These are phyloP conservation scores for Zalophus californianus DNA, from an alignment of 2,797 vertebrate genomes.

Conservation along the genomic window DNA sequence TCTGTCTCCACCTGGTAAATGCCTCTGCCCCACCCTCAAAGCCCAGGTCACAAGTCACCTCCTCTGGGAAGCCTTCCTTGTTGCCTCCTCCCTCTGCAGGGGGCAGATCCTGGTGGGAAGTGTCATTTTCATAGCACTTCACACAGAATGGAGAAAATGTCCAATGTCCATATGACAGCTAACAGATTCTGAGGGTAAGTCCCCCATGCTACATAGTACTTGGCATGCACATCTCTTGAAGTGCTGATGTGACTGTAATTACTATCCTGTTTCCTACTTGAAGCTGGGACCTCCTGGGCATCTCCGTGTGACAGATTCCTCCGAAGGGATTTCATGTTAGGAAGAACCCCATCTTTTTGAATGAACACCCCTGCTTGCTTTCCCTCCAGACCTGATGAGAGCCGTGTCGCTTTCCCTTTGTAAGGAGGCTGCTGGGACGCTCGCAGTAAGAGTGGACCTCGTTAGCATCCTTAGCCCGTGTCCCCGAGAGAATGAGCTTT, in stretches of 20 bases:
- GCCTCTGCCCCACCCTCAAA: neutral
- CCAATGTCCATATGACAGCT: neutral
- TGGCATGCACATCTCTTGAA: neutral
- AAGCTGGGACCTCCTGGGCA: neutral
- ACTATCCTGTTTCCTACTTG: neutral
- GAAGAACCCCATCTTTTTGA: neutral
- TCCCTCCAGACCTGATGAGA: neutral
- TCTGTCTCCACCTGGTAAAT: neutral
- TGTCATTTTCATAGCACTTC: neutral
- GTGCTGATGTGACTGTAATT: too few relatives aligned
- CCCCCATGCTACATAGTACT: rapidly evolving
- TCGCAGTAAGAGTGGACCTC: neutral
- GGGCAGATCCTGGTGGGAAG: neutral
- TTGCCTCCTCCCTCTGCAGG: neutral
- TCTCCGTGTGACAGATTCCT: neutral
- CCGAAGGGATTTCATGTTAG: neutral
- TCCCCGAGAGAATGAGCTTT: neutral
- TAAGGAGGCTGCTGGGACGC: neutral
- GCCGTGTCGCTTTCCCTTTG: neutral
- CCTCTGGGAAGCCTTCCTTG: neutral
- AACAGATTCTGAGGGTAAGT: neutral
- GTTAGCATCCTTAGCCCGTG: neutral
- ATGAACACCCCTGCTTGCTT: neutral
- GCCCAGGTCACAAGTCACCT: neutral
- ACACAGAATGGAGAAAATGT: neutral